Percentiles rank a stretch among this genome's conserved stretches.
Conservation (phyloP, 1,140 invertebrate genomes). For the Drosophila subobscura region DNA sequence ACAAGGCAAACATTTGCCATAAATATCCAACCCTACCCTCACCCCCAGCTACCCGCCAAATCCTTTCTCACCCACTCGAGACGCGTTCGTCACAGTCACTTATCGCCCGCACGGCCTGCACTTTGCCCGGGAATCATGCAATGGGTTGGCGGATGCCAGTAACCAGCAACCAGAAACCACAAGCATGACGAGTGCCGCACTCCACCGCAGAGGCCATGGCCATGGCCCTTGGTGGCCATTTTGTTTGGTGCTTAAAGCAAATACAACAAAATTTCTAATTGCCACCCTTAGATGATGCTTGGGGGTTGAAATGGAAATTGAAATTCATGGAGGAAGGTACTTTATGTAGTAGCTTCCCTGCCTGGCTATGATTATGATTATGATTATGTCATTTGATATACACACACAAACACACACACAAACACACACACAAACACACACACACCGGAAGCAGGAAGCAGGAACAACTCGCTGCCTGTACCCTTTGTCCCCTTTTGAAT, state of each 20-base stretch:
- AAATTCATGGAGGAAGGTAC: conserved; percentile 37
- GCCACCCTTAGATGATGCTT: conserved; percentile 55
- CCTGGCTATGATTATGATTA: conserved; percentile 54
- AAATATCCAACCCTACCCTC: not conserved
- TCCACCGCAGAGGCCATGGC: conserved; percentile 28
- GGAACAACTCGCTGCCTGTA: conserved; percentile 35
- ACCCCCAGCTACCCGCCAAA: not conserved
- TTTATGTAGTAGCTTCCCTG: too few species aligned
- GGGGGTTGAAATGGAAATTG: conserved; percentile 73
- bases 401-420: too few species aligned
- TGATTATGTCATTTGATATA: conserved; percentile 71
- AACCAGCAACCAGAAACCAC: conserved; percentile 20
- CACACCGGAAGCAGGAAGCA: conserved; percentile 26
- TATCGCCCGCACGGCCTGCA: conserved; percentile 52
- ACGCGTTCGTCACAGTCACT: conserved; percentile 42
- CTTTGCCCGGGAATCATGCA: conserved; percentile 22
- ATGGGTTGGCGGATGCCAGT: not conserved
- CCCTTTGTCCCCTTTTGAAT: conserved; percentile 1
- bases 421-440: too few species aligned
- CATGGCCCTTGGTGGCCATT: conserved; percentile 56
- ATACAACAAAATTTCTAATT: conserved; percentile 68
- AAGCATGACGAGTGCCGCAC: conserved; percentile 50
- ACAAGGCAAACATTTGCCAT: not conserved
- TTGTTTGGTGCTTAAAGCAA: conserved; percentile 57
- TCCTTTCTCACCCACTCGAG: conserved; percentile 53